These are phyloP conservation scores for Osmerus mordax DNA, from an alignment of 2,113 vertebrate genomes.

Conservation along the genomic window DNA sequence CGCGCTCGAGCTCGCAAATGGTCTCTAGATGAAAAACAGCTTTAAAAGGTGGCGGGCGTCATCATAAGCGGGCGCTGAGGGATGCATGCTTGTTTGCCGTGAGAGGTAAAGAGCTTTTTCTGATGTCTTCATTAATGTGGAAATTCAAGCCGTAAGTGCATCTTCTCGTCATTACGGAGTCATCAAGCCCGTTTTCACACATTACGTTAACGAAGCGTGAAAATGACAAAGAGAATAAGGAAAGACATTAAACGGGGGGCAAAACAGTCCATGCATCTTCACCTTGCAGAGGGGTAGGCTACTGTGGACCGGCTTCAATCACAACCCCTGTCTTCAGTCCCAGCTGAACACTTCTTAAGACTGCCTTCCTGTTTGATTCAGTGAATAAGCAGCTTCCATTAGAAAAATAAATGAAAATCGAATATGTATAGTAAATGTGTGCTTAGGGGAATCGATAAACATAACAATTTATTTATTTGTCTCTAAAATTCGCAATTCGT, in stretches of 20 bases:
- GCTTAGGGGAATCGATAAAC: too few relatives aligned
- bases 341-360: neutral
- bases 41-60: conserved; percentile 50
- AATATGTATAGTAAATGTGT: too few relatives aligned
- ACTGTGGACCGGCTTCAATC: neutral
- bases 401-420: too few relatives aligned
- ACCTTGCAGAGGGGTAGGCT: conserved; percentile 19
- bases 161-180: conserved; percentile 70
- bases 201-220: conserved; percentile 71
- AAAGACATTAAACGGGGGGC: conserved; percentile 49
- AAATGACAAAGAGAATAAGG: conserved; percentile 64
- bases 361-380: too few relatives aligned
- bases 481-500: too few relatives aligned
- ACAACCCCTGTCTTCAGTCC: neutral
- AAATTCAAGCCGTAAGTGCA: conserved; percentile 62
- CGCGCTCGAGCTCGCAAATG: conserved; percentile 42
- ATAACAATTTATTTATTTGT: too few relatives aligned
- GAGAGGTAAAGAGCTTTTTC: conserved; percentile 47
- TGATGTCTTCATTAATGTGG: conserved; percentile 71
- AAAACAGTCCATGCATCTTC: conserved; percentile 18
- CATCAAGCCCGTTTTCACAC: conserved; percentile 70
- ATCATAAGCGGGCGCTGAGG: conserved; percentile 36
- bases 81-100: conserved; percentile 10
- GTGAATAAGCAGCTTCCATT: too few relatives aligned
- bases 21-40: conserved; percentile 43